phyloP scores from a whole-genome alignment of 2,113 vertebrate species.

The Desmodus rotundus region DNA sequence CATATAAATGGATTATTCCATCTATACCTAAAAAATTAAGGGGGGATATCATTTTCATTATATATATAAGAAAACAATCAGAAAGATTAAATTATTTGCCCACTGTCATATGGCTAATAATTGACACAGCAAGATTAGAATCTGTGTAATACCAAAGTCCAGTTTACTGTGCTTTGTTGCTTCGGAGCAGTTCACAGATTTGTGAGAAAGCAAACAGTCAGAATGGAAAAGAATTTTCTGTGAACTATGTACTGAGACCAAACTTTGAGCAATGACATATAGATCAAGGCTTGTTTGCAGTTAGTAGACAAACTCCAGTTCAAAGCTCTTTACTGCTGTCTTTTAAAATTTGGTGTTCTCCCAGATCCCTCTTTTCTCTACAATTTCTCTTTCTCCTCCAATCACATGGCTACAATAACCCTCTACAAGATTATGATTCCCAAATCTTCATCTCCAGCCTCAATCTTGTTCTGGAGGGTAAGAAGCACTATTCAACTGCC shows the following conservation, averaged over 20 bases:
- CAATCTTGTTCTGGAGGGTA: background rate
- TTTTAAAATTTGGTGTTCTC: background rate
- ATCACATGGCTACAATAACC: background rate
- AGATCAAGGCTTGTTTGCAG: slow-evolving; percentile 47
- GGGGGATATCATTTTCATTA: background rate
- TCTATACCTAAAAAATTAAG: background rate
- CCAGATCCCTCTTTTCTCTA: background rate
- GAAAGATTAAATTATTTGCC: background rate
- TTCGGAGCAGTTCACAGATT: background rate
- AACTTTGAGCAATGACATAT: slow-evolving; percentile 22
- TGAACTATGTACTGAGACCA: slow-evolving; percentile 7
- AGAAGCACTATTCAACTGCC: background rate
- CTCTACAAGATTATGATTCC: background rate
- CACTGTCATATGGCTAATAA: background rate
- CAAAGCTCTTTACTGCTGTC: background rate
- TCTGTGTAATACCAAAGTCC: background rate
- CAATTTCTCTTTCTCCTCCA: background rate
- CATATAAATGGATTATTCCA: background rate
- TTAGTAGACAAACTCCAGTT: background rate
- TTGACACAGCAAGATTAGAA: background rate
- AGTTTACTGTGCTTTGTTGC: background rate
- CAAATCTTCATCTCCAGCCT: background rate
- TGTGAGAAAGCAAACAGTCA: slow-evolving; percentile 26
- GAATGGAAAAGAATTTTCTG: background rate
- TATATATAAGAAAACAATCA: background rate